These are phyloP conservation scores for Lithobates sylvaticus DNA, from an alignment of 2,797 vertebrate genomes.

Conservation along the genomic window DNA sequence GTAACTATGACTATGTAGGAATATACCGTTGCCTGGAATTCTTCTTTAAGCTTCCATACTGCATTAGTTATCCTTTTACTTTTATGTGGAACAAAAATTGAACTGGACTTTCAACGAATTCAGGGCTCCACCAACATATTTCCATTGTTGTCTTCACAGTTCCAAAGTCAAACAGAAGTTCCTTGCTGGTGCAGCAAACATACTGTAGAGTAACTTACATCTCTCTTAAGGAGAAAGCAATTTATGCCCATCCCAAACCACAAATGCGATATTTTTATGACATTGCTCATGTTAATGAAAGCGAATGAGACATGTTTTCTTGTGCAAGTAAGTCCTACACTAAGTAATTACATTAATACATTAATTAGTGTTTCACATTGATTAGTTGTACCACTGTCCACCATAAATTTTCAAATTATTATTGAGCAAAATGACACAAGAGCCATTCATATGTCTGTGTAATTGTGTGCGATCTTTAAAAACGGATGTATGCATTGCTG, in stretches of 20 bases:
- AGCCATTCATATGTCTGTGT: slow-evolving; percentile 39
- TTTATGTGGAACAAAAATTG: too few relatives aligned
- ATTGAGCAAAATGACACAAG: slow-evolving; percentile 46
- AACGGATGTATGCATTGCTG: slow-evolving; percentile 25
- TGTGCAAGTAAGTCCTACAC: slow-evolving; percentile 42
- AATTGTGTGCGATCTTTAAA: slow-evolving; percentile 21
- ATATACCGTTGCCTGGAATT: too few relatives aligned
- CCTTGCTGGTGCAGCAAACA: background rate
- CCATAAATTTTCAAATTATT: slow-evolving; percentile 48
- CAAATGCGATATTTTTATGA: slow-evolving; percentile 32
- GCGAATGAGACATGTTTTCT: slow-evolving; percentile 47
- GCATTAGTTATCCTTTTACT: too few relatives aligned
- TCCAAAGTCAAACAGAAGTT: background rate
- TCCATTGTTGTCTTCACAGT: background rate
- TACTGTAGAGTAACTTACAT: background rate
- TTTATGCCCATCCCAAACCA: background rate
- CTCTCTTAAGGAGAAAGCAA: background rate
- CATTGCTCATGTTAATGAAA: slow-evolving; percentile 39
- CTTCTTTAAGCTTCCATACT: too few relatives aligned
- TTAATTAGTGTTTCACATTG: slow-evolving; percentile 50
- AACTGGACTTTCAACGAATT: too few relatives aligned
- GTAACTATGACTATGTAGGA: too few relatives aligned
- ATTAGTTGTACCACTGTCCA: slow-evolving; percentile 15
- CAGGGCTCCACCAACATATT: background rate
- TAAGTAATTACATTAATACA: slow-evolving; percentile 45